phyloP scores from a whole-genome alignment of 2,797 vertebrate species.

The Novumbra hubbsi region DNA sequence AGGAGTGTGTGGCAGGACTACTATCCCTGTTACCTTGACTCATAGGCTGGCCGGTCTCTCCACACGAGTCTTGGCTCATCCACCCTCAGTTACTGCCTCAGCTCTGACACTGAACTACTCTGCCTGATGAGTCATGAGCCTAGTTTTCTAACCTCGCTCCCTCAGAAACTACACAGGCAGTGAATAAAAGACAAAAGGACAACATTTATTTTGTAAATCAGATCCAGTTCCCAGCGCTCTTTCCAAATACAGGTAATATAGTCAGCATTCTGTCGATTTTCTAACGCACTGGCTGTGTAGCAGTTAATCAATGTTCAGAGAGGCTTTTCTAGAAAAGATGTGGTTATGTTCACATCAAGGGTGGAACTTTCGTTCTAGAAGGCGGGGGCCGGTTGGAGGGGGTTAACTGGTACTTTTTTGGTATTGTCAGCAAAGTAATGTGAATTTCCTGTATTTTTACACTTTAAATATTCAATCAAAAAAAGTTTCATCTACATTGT shows the following conservation, averaged over 20 bases:
- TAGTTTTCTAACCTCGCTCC: conserved; percentile 37
- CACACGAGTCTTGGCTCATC: conserved; percentile 45
- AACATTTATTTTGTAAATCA: conserved; percentile 42
- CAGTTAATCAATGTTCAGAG: conserved; percentile 9
- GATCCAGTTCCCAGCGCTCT: conserved; percentile 32
- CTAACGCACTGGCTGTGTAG: conserved; percentile 17
- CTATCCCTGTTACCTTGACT: conserved; percentile 41
- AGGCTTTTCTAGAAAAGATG: no score
- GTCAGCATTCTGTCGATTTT: conserved; percentile 18
- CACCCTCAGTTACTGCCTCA: conserved; percentile 48
- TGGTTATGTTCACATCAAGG: no score
- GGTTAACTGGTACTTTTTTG: no score
- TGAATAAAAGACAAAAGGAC: conserved; percentile 25
- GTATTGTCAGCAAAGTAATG: no score
- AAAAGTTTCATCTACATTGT: no score
- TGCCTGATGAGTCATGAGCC: conserved; percentile 61
- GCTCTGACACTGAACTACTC: conserved; percentile 64
- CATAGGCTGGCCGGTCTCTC: conserved; percentile 42
- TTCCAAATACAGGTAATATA: conserved; percentile 33
- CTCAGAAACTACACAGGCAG: conserved; percentile 36
- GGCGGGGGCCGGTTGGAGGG: no score
- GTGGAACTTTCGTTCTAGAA: no score
- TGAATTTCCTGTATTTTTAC: no score
- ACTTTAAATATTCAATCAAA: no score
- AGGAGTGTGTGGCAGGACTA: background rate